These are phyloP conservation scores for Centropristis striata DNA, from an alignment of 2,113 vertebrate genomes.

Conservation along the genomic window DNA sequence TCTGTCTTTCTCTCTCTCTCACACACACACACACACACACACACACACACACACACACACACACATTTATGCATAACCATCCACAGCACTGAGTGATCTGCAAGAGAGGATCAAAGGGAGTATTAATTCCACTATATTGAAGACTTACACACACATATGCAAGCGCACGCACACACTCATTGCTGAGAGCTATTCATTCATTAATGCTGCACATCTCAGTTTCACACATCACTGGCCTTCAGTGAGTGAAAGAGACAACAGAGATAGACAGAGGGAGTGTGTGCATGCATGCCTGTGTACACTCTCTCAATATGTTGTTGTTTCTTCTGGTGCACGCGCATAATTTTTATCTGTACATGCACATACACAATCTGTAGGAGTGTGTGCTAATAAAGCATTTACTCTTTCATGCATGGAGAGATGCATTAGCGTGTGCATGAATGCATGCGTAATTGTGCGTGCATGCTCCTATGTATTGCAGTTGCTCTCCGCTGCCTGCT, in stretches of 20 bases:
- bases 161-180: neutral
- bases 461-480: conserved; percentile 36
- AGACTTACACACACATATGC: conserved; percentile 8
- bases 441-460: conserved; percentile 37
- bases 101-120: conserved; percentile 54
- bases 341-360: conserved; percentile 1
- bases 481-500: conserved; percentile 22
- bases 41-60: neutral
- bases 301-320: conserved; percentile 9
- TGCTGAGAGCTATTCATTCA: conserved; percentile 72
- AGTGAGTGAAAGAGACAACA: conserved; percentile 11
- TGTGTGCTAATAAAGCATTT: conserved; percentile 21
- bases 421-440: conserved; percentile 32
- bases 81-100: conserved; percentile 45
- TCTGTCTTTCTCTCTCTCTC: neutral
- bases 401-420: conserved; percentile 8
- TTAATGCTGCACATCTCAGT: conserved; percentile 66
- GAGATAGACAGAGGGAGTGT: neutral
- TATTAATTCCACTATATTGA: conserved; percentile 53
- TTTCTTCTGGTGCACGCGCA: neutral
- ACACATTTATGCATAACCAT: conserved; percentile 22
- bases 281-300: neutral
- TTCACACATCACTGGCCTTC: conserved; percentile 58
- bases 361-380: neutral
- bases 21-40: neutral